Evolutionary conservation across 2,888 invertebrate genomes (phyloP), one percentile per base, ranked within the genome.

Genomic region (Gastracanthus pulcherrimus): DNA sequence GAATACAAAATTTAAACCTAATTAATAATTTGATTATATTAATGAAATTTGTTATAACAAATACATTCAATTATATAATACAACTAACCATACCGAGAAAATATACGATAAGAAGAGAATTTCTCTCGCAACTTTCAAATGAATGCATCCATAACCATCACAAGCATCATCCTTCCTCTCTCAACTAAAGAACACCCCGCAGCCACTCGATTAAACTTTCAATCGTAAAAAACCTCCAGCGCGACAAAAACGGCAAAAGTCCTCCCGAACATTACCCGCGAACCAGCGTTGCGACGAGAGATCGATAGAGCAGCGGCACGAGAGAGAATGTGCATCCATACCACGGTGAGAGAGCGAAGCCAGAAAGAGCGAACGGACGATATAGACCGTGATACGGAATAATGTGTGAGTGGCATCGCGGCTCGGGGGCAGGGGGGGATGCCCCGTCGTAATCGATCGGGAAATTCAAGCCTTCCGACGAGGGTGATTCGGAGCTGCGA

Each of bases 401-500:
- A 58, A 71, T 26, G 48, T 67, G 29, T 69, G 48, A 51, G 29
- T 69, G 48, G 48, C 69, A 16, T 26, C n/a, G 31, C 3, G 34
- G 31, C 23, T n/a, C n/a, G n/a, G n/a, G n/a, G n/a, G n/a, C n/a
- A n/a, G n/a, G n/a, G n/a, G n/a, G n/a, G n/a, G n/a, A n/a, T 11
- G 31, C n/a, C 11, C 2, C 19, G 31, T n/a, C 26, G n/a, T 36
- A 41, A 76, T 67, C 76, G 76, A 76, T 66, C 64, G 31, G 67
- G 16, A 67, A 66, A 76, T 38, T n/a, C 38, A 66, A 76, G 38
- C 29, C 16, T 26, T 1, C 11, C 1, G 7, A 26, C 36, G 55
- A 6, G 16, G 29, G 26, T 6, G n/a, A 29, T 5, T 7, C 23
- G 19, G 62, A 45, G 16, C 31, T 51, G 34, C 48, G 34, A 69